Base-by-base conservation (phyloP, 2,888 invertebrate species). In the Lithosia quadra region DNA sequence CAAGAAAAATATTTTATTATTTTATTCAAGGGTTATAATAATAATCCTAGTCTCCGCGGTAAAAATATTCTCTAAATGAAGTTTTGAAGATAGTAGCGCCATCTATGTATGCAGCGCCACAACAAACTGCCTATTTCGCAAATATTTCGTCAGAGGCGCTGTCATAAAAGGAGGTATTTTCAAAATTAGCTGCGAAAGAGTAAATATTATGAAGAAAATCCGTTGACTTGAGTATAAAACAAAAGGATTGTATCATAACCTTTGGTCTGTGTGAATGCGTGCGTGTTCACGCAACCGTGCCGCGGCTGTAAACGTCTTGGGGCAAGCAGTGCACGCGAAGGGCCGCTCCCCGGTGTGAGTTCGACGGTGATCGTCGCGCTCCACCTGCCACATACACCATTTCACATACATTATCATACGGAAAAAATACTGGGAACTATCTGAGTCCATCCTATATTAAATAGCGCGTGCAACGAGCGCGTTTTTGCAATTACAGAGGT, bases 311-410 rank as follows among this genome's bases (percentile, higher is more conserved):
- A 95, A 94, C 84, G 95, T 95, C 93, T 95, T 95, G 78, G 92
- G 92, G 90, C 95, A 95, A 74, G 89, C 91, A 55, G 90, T 75
- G 86, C 95, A 95, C 84, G 92, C 92, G 88, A 95, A 95, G 88
- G 94, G 94, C 73, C 94, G 90, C 88, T 95, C 95, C 80, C 94
- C 94, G 33, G 94, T 95, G 86, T 94, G 95, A 73, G 94, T 94
- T 76, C 95, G 93, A 22, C 95, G 92, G 77, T 94, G 95, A 81
- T 95, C 95, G 94, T 95, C 94, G 75, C 94, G 94, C 94, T 95
- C 94, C 93, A 95, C 94, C 94, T 95, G 87, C 80, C 85, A 77
- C 74, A 68, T 63, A 79, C 79, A 84, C 81, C 82, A 81, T 82
- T 83, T 80, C 84, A 85, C 85, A 84, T 84, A 81, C 78, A 85